Conservation (phyloP, 2,797 vertebrate species). For the Gambusia yucatana region DNA sequence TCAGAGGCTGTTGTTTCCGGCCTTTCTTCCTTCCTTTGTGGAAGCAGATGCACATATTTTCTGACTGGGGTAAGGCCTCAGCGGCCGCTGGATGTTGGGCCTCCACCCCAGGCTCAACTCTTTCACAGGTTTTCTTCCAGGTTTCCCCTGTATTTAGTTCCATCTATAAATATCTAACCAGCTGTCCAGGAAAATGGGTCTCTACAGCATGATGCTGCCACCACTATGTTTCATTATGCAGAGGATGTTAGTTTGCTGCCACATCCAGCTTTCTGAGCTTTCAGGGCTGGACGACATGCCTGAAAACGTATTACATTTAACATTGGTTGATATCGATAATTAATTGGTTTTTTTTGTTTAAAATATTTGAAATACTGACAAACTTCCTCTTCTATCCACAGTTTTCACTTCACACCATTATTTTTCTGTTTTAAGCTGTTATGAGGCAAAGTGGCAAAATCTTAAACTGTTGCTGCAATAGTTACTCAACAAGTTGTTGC, state of each 20-base stretch:
- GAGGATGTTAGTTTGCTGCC: background rate
- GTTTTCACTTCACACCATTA: too few relatives aligned
- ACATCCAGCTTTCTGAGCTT: background rate
- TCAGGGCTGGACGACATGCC: too few relatives aligned
- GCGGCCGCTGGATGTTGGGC: background rate
- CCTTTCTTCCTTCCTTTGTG: constrained; percentile 73
- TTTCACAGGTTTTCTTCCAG: background rate
- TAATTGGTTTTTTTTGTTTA: too few relatives aligned
- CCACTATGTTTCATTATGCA: background rate
- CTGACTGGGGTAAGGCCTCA: constrained; percentile 11
- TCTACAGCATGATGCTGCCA: background rate
- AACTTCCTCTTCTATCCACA: too few relatives aligned
- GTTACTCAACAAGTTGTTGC: too few relatives aligned
- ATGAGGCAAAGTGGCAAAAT: too few relatives aligned
- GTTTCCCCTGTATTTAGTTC: background rate
- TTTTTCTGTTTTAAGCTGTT: too few relatives aligned
- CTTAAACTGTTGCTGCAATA: too few relatives aligned
- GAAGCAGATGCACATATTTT: constrained; percentile 53
- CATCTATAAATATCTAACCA: background rate
- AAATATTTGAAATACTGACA: too few relatives aligned
- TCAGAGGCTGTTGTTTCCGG: constrained; percentile 68
- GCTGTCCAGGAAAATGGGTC: background rate
- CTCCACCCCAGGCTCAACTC: background rate
- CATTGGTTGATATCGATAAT: too few relatives aligned
- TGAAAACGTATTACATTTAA: too few relatives aligned